Percentiles rank a stretch among this genome's conserved stretches.
These are phyloP conservation scores for Maniola hyperantus DNA, from an alignment of 2,888 invertebrate species.

Conservation along the genomic window DNA sequence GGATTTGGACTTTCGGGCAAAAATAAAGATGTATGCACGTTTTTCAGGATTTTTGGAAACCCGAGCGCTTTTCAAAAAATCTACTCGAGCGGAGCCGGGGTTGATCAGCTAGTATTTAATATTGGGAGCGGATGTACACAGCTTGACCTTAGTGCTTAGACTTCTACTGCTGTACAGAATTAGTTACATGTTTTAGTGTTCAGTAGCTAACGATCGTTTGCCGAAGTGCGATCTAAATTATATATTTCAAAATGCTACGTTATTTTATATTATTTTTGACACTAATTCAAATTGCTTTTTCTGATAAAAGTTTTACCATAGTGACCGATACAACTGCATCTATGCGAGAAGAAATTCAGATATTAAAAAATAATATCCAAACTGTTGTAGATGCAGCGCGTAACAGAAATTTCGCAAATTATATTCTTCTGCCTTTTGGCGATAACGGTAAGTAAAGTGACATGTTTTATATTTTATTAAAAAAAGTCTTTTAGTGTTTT, in stretches of 20 bases:
- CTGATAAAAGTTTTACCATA: slow-evolving; percentile 55
- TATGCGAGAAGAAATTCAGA: slow-evolving; percentile 54
- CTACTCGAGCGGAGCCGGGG: too few species aligned
- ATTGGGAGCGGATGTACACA: not conserved
- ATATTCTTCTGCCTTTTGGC: slow-evolving; percentile 42
- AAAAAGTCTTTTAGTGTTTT: too few species aligned
- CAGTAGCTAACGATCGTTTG: slow-evolving; percentile 11
- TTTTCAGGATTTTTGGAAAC: too few species aligned
- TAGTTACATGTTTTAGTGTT: slow-evolving; percentile 19
- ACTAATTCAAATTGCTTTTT: not conserved
- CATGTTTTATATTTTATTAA: too few species aligned
- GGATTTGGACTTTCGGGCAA: too few species aligned
- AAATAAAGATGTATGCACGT: too few species aligned
- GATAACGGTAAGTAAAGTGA: slow-evolving; percentile 43
- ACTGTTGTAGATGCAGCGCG: slow-evolving; percentile 30
- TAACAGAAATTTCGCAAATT: slow-evolving; percentile 34
- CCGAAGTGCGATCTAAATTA: slow-evolving; percentile 14
- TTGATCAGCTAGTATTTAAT: too few species aligned
- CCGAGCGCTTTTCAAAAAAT: too few species aligned
- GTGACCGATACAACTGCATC: slow-evolving; percentile 59
- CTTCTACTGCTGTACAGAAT: not conserved
- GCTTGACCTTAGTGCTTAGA: slow-evolving; percentile 24
- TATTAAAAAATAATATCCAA: slow-evolving; percentile 50
- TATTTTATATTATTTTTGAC: slow-evolving; percentile 16
- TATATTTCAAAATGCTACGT: slow-evolving; percentile 16